Evolutionary conservation across 2,888 invertebrate genomes (phyloP).

Genomic region (Lagria hirta): DNA sequence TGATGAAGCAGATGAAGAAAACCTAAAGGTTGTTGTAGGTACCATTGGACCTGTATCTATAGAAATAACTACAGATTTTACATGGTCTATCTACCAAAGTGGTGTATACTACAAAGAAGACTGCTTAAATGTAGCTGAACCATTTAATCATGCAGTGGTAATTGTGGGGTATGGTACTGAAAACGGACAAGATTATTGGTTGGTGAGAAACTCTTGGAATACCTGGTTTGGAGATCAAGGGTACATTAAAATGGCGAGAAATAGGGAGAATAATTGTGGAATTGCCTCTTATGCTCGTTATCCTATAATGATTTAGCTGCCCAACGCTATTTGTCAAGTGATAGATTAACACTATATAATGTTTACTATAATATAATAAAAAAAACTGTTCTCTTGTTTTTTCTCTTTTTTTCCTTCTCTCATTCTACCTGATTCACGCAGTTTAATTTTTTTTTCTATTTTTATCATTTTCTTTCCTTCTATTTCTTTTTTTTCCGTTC

Average conservation of each 20-base stretch:
- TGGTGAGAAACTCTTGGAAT: slow-evolving; percentile 69
- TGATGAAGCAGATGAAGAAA: slow-evolving; percentile 67
- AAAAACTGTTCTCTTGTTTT: no score
- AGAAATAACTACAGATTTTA: slow-evolving; percentile 74
- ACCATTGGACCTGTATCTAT: slow-evolving; percentile 83
- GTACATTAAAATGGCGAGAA: slow-evolving; percentile 41
- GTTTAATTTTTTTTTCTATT: no score
- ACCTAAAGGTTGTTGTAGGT: slow-evolving; percentile 75
- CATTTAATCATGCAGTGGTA: slow-evolving; percentile 79
- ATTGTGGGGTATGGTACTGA: slow-evolving; percentile 72
- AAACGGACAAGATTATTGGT: slow-evolving; percentile 61
- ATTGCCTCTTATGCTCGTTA: slow-evolving; percentile 78
- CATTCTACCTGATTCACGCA: no score
- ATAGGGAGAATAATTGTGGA: slow-evolving; percentile 73
- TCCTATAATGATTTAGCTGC: no score
- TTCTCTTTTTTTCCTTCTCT: no score
- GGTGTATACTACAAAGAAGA: slow-evolving; percentile 74
- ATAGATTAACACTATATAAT: no score
- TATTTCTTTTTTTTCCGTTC: no score
- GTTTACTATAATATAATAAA: no score
- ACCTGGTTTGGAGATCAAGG: slow-evolving; percentile 42
- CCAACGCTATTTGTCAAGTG: no score
- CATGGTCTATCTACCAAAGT: slow-evolving; percentile 77
- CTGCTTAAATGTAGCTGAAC: slow-evolving; percentile 58
- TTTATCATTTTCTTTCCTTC: no score